phyloP scores from a whole-genome alignment of 1,140 invertebrate species.

The Meloidogyne exigua region DNA sequence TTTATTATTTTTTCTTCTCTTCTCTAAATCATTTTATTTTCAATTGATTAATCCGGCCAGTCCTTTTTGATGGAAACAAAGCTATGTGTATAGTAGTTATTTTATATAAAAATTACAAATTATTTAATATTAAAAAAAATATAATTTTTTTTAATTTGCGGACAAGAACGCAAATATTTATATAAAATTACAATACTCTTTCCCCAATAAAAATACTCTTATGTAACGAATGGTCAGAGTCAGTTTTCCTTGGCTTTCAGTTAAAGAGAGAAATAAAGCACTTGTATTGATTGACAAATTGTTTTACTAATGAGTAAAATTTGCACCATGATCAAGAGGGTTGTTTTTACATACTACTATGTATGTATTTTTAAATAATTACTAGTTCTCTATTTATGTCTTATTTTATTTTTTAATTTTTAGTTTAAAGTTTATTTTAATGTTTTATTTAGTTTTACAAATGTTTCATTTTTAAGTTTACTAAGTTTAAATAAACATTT shows the following conservation, averaged over 20 bases:
- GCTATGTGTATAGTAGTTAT: too few relatives aligned
- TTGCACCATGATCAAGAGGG: neutral
- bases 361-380: too few relatives aligned
- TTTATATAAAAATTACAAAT: neutral
- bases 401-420: neutral
- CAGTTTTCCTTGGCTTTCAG: neutral
- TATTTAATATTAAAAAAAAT: too few relatives aligned
- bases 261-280: neutral
- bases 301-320: neutral
- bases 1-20: neutral
- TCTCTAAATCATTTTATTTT: neutral
- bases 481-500: too few relatives aligned
- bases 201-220: neutral
- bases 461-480: too few relatives aligned
- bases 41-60: neutral
- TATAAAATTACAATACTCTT: too few relatives aligned
- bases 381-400: too few relatives aligned
- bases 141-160: neutral
- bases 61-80: neutral
- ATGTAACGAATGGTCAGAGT: neutral
- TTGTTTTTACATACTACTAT: too few relatives aligned
- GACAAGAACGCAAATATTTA: neutral
- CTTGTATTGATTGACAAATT: neutral
- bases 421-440: neutral
- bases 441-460: too few relatives aligned